A percentile compares a stretch with the other conserved stretches of the same genome.
Conservation (phyloP, 2,797 vertebrate genomes). For the Stomatorhinus walkeri region DNA sequence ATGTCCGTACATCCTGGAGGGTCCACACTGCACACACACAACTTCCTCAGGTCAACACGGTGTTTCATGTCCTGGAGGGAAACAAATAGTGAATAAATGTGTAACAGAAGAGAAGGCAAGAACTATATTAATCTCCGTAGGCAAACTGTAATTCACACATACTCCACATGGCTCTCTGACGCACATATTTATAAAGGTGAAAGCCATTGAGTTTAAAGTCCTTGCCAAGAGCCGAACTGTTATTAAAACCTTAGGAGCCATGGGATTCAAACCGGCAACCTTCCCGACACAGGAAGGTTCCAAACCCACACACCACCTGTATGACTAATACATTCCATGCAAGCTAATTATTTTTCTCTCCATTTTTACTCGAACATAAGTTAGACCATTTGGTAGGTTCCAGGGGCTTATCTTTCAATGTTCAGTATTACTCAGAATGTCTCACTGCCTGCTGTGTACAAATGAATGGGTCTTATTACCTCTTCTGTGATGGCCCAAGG, state of each 20-base stretch:
- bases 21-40: constrained; percentile 89
- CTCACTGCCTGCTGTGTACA: not conserved
- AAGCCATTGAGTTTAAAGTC: not conserved
- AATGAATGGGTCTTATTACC: constrained; percentile 46
- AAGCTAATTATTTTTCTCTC: not conserved
- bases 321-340: not conserved
- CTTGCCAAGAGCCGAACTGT: not conserved
- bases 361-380: not conserved
- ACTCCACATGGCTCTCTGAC: not conserved
- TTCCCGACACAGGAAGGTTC: not conserved
- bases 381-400: not conserved
- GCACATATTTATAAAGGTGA: not conserved
- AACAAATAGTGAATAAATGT: not conserved
- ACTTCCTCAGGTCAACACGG: constrained; percentile 76
- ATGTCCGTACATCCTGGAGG: constrained; percentile 97
- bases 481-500: constrained; percentile 84
- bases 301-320: not conserved
- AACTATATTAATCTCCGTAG: not conserved
- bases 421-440: not conserved
- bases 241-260: not conserved
- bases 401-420: not conserved
- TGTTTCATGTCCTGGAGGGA: constrained; percentile 71
- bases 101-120: not conserved
- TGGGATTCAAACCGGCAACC: not conserved
- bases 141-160: not conserved